Evolutionary conservation across 2,113 vertebrate species (phyloP), one percentile per base, ranked within the genome.

Genomic region (Vombatus ursinus): DNA sequence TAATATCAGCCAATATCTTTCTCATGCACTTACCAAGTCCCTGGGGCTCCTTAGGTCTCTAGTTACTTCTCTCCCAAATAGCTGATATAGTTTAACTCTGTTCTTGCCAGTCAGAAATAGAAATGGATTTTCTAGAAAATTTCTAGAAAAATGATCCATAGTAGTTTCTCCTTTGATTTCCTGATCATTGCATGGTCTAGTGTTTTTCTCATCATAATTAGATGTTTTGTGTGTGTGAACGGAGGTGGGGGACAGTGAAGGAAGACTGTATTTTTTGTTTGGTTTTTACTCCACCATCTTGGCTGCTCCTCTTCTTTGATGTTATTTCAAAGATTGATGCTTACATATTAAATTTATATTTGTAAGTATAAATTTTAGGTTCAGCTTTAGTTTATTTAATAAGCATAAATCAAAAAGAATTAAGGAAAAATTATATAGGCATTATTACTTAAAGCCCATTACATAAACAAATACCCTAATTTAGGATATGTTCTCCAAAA

Each of bases 1-100:
- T 90, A 90, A 11, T 49, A 44, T 52, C 90, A 48, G 4, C 1
- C 95, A 96, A 96, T 94, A 77, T 90, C n/a, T 61, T 68, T 94
- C n/a, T 90, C 54, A 48, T 50, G 91, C 31, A 19, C 10, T 54
- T 84, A 48, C 14, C 4, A 16, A 92, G 47, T 92, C 68, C 44
- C 50, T 23, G 28, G 24, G 31, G 24, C 11, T 19, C 77, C 23
- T 84, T 91, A 52, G 19, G 51, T 92, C 28, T 89, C 91, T 50
- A 92, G 31, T 93, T 54, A 48, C 91, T 92, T 54, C 47, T 50
- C 77, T 93, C 31, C 19, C 90, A 19, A 77, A 77, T 77, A n/a
- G 37, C 37, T n/a, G 14, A 16, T 77, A 19, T 68, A n/a, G 4
- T 19, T 77, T 77, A 77, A 48, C 0, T 37, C 49, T 92, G 91